Conservation (phyloP, 2,888 invertebrate genomes). For the Yponomeuta cagnagella region DNA sequence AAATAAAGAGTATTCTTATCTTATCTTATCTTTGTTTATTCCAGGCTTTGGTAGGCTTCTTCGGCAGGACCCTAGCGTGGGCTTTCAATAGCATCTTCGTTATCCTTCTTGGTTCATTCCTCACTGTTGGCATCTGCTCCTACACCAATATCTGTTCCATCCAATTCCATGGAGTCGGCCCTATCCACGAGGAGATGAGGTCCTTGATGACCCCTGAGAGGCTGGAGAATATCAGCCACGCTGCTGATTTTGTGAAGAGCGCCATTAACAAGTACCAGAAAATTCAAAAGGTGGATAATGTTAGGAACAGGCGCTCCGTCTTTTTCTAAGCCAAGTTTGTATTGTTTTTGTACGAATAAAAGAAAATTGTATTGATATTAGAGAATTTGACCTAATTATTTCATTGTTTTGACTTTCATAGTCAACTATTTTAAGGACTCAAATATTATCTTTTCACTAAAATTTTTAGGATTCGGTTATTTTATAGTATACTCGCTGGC, state of each 20-base stretch:
- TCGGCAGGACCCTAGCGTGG: constrained; percentile 54
- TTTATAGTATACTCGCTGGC: neutral
- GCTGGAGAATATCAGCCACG: constrained; percentile 74
- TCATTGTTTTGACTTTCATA: no score
- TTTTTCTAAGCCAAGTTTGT: neutral
- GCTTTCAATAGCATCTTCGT: constrained; percentile 58
- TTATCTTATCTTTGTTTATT: neutral
- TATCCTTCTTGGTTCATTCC: constrained; percentile 64
- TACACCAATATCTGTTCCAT: constrained; percentile 79
- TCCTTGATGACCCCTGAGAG: constrained; percentile 76
- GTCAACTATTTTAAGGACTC: no score
- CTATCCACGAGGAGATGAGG: constrained; percentile 74
- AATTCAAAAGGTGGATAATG: constrained; percentile 48
- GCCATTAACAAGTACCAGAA: constrained; percentile 78
- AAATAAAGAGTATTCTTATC: no score
- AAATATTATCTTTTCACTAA: no score
- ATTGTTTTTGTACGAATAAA: no score
- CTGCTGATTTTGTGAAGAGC: constrained; percentile 76
- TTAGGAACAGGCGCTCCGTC: constrained; percentile 29
- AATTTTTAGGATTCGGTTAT: neutral
- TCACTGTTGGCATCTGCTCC: constrained; percentile 71
- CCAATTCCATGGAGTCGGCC: constrained; percentile 76
- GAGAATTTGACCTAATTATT: no score
- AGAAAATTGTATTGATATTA: no score
- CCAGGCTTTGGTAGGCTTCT: constrained; percentile 53